These are phyloP conservation scores for Epirrhoe tristata DNA, from an alignment of 2,888 invertebrate species.

Conservation along the genomic window DNA sequence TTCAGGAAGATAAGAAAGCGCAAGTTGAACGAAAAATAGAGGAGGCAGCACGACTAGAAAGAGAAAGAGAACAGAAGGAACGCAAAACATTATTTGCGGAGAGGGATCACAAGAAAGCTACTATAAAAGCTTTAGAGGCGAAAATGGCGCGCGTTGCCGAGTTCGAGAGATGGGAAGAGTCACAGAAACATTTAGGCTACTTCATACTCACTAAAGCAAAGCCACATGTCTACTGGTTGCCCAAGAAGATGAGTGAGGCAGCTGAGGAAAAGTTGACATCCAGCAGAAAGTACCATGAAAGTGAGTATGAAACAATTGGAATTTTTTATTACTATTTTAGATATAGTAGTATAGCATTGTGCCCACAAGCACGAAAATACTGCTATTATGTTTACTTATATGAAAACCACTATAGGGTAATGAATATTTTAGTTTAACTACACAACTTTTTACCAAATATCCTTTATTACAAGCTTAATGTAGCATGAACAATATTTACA, in stretches of 20 bases:
- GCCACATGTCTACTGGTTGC: conserved; percentile 95
- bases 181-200: conserved; percentile 90
- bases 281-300: conserved; percentile 87
- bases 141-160: conserved; percentile 95
- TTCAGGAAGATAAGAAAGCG: conserved; percentile 83
- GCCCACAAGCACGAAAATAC: too few relatives aligned
- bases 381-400: neutral
- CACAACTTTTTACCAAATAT: neutral
- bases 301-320: conserved; percentile 71
- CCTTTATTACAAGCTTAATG: neutral
- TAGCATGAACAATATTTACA: conserved; percentile 54
- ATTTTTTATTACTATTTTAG: neutral
- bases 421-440: neutral
- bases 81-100: conserved; percentile 93
- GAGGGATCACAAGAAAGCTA: conserved; percentile 94
- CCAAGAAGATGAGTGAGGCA: conserved; percentile 90
- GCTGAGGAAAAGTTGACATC: conserved; percentile 88
- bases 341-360: too few relatives aligned
- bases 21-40: conserved; percentile 97
- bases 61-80: conserved; percentile 92
- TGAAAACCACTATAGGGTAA: too few relatives aligned
- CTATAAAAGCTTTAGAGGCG: conserved; percentile 94
- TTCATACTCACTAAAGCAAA: conserved; percentile 95
- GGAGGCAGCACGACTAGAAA: conserved; percentile 94
- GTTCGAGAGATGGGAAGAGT: conserved; percentile 93